phyloP scores from a whole-genome alignment of 1,140 invertebrate genomes.

The Ruditapes philippinarum region DNA sequence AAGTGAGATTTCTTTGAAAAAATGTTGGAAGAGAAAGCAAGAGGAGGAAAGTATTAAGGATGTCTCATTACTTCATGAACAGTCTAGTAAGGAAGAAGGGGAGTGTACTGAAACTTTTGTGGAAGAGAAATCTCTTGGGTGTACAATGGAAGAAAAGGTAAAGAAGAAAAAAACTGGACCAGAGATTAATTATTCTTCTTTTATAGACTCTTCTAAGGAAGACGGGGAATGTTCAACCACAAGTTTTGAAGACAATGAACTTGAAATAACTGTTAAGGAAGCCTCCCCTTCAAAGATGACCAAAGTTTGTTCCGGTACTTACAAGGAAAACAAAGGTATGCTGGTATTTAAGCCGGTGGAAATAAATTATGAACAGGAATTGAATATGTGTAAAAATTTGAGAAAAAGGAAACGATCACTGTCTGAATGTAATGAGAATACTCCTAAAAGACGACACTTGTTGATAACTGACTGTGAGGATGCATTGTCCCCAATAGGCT shows the following conservation, averaged over 20 bases:
- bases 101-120: neutral
- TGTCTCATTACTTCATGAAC: too few relatives aligned
- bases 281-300: neutral
- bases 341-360: neutral
- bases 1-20: neutral
- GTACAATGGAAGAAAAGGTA: neutral
- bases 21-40: too few relatives aligned
- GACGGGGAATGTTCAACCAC: constrained; percentile 16
- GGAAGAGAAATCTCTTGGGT: neutral
- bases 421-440: constrained; percentile 3
- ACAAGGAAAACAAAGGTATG: neutral
- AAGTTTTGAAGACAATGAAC: neutral
- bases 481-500: neutral
- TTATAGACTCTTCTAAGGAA: constrained; percentile 9
- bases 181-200: constrained; percentile 15
- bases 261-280: neutral
- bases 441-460: constrained; percentile 16
- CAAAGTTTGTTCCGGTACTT: neutral
- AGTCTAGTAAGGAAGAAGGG: neutral
- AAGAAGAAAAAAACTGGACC: neutral
- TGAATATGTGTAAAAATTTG: neutral
- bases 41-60: too few relatives aligned
- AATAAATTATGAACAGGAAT: neutral
- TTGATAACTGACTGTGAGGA: neutral
- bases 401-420: constrained; percentile 4